A percentile compares a stretch with the other conserved stretches of the same genome.
These are phyloP conservation scores for Plotosus lineatus DNA, from an alignment of 2,113 vertebrate genomes.

Conservation along the genomic window DNA sequence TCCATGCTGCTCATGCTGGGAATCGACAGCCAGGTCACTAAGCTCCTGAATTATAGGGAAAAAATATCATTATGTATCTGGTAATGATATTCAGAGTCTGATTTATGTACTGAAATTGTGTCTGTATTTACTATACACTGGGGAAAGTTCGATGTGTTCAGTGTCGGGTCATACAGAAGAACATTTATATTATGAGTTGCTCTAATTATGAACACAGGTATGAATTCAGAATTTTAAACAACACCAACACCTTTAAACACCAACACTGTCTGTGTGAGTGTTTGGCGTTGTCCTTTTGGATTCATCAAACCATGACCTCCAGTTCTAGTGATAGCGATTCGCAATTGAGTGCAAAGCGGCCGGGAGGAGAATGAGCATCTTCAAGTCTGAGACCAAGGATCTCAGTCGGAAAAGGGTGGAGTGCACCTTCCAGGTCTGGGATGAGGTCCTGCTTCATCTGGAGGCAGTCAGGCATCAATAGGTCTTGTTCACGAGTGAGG, in stretches of 20 bases:
- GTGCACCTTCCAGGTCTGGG: too few species aligned
- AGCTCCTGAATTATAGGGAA: neutral
- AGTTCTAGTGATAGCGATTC: too few species aligned
- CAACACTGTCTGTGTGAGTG: too few species aligned
- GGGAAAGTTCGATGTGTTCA: neutral
- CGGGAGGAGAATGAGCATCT: too few species aligned
- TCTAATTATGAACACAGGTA: neutral
- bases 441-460: too few species aligned
- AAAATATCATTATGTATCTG: neutral
- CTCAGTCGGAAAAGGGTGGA: too few species aligned
- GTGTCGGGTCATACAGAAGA: neutral
- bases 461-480: too few species aligned
- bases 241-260: neutral
- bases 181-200: neutral
- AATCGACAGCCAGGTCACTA: constrained; percentile 91
- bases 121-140: neutral
- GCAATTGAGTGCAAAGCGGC: too few species aligned
- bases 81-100: neutral
- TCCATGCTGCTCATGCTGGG: constrained; percentile 98
- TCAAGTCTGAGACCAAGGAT: too few species aligned
- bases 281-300: too few species aligned
- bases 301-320: too few species aligned
- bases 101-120: neutral
- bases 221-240: neutral
- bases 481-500: too few species aligned